Evolutionary conservation across 2,888 invertebrate species (phyloP), one percentile per base, ranked within the genome.

Genomic region (Laothoe populi): DNA sequence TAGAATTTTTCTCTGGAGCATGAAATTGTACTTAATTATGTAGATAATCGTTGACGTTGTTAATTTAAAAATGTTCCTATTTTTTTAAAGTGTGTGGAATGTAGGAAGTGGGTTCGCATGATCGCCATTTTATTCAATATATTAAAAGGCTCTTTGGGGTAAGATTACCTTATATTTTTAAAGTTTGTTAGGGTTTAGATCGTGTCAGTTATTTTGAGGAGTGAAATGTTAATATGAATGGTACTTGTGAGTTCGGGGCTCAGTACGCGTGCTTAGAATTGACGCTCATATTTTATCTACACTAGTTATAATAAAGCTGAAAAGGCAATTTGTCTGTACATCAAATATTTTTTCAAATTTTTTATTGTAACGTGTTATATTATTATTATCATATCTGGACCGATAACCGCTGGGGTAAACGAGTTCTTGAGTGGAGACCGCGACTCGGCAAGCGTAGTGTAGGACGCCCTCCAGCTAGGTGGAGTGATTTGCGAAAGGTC

Each of bases 1-100:
- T 84, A 78, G 53, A 78, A 75, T 74, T 77, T 79, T 74, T 76
- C 76, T 76, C 70, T 81, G 80, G 77, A 79, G 75, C 86, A 81
- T 87, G 80, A 86, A 87, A 86, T 87, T 84, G 84, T 81, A 72
- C 74, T 77, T 75, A 73, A 74, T 69, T 72, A 64, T 64, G 63
- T 69, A 72, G 75, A 78, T 81, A 71, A 66, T 69, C 70, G 62
- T 58, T 58, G 64, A 58, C 35, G 19, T 31, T 35, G 35, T 53
- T 31, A 19, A 53, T 53, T 53, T 19, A 53, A 53, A 35, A 35
- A 38, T 63, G 35, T 35, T 57, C 64, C 59, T 66, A 49, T 60
- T 60, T 16, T 61, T 64, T 65, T 66, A 61, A 62, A 59, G 59
- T 11, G 46, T 4, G 13, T 24, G 11, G 10, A 53, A 31, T 53